Evolutionary conservation across 2,888 invertebrate species (phyloP), one percentile per base, ranked within the genome.

Genomic region (Synergus itoensis): DNA sequence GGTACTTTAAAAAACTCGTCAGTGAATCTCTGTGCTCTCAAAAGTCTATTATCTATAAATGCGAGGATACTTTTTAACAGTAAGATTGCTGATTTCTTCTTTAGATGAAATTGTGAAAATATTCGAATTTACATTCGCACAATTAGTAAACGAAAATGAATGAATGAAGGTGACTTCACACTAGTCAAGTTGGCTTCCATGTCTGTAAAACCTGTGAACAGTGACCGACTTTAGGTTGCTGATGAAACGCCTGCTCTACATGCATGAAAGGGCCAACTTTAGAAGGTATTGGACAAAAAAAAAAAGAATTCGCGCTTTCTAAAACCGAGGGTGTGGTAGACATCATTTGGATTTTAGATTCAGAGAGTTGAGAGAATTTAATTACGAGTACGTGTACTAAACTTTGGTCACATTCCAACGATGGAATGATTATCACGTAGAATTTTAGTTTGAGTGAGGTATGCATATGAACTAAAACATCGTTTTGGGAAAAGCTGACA

Each of bases 21-120:
- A 48, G 48, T 45, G 45, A 69, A 69, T 48, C 69, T 69, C 69
- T 48, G 28, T 48, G 12, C 12, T 69, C 45, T 69, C 28, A n/a
- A 69, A 45, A 69, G 45, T 16, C 45, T 69, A 69, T 69, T 48
- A 45, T 28, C 45, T 69, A 48, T 53, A 9, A n/a, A 53, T 3
- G n/a, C 8, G 9, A 53, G 9, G 2, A 8, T 2, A 53, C n/a
- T 53, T 53, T 53, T n/a, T 8, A 16, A 53, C n/a, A n/a, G 8
- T 9, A 1, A n/a, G 8, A 53, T 48, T n/a, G 1, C 16, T n/a
- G 7, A 53, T 53, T 53, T n/a, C n/a, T n/a, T 8, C n/a, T 8
- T 53, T 16, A 53, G 0, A 53, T 53, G 53, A 12, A n/a, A n/a
- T 36, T 36, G 0, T 36, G 36, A 36, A 36, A 36, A 36, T 36